Percentiles rank a stretch among this genome's conserved stretches.
Evolutionary conservation across 2,888 invertebrate genomes (phyloP).

Genomic region (Bombylius discolor): DNA sequence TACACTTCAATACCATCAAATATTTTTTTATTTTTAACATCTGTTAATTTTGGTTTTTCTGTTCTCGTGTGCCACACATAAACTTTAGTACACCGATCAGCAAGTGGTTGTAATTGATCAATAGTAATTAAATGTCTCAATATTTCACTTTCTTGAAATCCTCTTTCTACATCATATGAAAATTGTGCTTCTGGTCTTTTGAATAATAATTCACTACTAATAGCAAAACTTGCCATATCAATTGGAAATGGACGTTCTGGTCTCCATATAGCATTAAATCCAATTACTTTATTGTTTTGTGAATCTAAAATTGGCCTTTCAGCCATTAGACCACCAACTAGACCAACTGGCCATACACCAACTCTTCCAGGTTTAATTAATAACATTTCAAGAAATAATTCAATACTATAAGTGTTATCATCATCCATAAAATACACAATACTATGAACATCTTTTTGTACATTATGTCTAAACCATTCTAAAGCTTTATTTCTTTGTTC

Average conservation of each 20-base stretch:
- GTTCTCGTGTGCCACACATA: slow-evolving; percentile 98
- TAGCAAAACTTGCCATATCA: slow-evolving; percentile 96
- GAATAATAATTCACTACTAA: slow-evolving; percentile 62
- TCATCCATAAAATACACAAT: slow-evolving; percentile 95
- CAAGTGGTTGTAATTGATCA: slow-evolving; percentile 77
- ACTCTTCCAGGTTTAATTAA: slow-evolving; percentile 56
- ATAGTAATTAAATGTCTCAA: slow-evolving; percentile 57
- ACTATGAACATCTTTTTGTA: slow-evolving; percentile 39
- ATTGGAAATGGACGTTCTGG: slow-evolving; percentile 86
- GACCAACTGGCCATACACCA: slow-evolving; percentile 90
- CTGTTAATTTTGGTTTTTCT: slow-evolving; percentile 65
- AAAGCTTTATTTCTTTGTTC: slow-evolving; percentile 80
- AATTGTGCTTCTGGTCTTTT: slow-evolving; percentile 62
- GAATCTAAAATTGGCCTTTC: slow-evolving; percentile 72
- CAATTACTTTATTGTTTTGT: slow-evolving; percentile 41
- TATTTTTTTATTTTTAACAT: slow-evolving; percentile 42
- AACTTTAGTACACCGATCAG: slow-evolving; percentile 84
- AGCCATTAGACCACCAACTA: slow-evolving; percentile 88
- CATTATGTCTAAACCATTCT: slow-evolving; percentile 48
- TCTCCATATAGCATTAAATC: slow-evolving; percentile 67
- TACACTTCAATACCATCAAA: slow-evolving; percentile 45
- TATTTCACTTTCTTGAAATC: slow-evolving; percentile 81
- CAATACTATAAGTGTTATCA: slow-evolving; percentile 84
- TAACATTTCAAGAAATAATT: slow-evolving; percentile 81
- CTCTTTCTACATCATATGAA: slow-evolving; percentile 72